phyloP scores from a whole-genome alignment of 2,888 invertebrate genomes.

The Apodemia zela region DNA sequence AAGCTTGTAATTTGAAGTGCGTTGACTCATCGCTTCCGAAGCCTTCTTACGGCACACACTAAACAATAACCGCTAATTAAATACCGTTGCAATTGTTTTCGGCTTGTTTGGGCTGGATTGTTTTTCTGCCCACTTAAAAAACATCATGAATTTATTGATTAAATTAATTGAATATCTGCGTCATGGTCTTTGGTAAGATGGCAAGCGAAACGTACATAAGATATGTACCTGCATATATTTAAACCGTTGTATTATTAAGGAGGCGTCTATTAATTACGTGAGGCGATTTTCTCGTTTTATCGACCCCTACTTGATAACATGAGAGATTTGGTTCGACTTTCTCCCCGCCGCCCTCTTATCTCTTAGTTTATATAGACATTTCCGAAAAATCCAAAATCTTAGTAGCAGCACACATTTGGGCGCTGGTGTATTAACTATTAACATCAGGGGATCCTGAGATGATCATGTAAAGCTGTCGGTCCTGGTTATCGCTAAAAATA shows the following conservation, averaged over 20 bases:
- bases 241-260: background rate
- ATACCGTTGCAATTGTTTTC: constrained; percentile 17
- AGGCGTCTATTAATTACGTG: too few species aligned
- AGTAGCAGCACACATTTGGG: too few species aligned
- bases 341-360: too few species aligned
- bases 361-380: too few species aligned
- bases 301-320: too few species aligned
- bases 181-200: background rate
- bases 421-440: too few species aligned
- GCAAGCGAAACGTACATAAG: background rate
- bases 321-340: too few species aligned
- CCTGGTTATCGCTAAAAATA: too few species aligned
- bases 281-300: too few species aligned
- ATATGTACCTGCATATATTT: background rate
- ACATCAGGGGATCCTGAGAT: too few species aligned
- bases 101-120: constrained; percentile 16
- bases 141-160: constrained; percentile 8
- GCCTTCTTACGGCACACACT: constrained; percentile 10
- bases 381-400: too few species aligned
- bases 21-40: constrained; percentile 25
- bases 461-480: too few species aligned
- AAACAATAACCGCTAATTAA: constrained; percentile 16
- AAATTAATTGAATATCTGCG: background rate
- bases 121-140: constrained; percentile 15
- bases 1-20: constrained; percentile 19